phyloP scores from a whole-genome alignment of 2,113 vertebrate genomes.

The Argyrosomus japonicus region DNA sequence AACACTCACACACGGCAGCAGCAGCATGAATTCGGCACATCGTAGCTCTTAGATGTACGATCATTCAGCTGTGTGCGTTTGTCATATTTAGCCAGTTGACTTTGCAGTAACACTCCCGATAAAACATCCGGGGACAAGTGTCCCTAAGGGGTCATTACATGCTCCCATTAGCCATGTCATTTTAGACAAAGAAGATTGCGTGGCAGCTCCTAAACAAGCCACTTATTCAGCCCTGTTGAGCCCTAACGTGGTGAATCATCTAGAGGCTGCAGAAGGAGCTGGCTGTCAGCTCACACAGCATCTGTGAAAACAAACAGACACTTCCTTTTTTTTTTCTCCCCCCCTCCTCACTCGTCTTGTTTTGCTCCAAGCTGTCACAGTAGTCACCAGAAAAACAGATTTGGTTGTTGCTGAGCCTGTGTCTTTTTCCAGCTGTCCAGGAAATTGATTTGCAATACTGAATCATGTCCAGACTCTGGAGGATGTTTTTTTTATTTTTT shows the following conservation, averaged over 20 bases:
- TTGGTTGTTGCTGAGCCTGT: slow-evolving; percentile 41
- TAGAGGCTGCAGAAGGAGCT: slow-evolving; percentile 42
- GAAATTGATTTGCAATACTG: slow-evolving; percentile 54
- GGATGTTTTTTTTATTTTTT: not conserved
- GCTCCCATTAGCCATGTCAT: slow-evolving; percentile 56
- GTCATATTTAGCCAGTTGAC: slow-evolving; percentile 48
- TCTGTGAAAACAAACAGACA: slow-evolving; percentile 60
- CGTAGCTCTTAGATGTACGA: not conserved
- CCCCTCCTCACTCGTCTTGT: slow-evolving; percentile 20
- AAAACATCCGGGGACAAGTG: slow-evolving; percentile 35
- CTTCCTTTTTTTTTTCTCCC: slow-evolving; percentile 1
- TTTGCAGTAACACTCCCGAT: slow-evolving; percentile 37
- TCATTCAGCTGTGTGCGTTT: slow-evolving; percentile 19
- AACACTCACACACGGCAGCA: not conserved
- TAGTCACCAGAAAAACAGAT: slow-evolving; percentile 53
- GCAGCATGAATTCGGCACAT: not conserved
- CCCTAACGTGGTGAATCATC: slow-evolving; percentile 58
- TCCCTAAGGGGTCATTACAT: slow-evolving; percentile 57
- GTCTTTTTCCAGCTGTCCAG: slow-evolving; percentile 42
- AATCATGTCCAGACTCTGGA: slow-evolving; percentile 31
- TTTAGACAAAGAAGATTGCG: slow-evolving; percentile 57
- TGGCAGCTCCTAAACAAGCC: slow-evolving; percentile 47
- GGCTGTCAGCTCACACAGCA: slow-evolving; percentile 53
- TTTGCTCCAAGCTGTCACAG: slow-evolving; percentile 62
- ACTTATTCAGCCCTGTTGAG: slow-evolving; percentile 61